phyloP scores from a whole-genome alignment of 2,113 vertebrate genomes.

The Nothoprocta pentlandii region DNA sequence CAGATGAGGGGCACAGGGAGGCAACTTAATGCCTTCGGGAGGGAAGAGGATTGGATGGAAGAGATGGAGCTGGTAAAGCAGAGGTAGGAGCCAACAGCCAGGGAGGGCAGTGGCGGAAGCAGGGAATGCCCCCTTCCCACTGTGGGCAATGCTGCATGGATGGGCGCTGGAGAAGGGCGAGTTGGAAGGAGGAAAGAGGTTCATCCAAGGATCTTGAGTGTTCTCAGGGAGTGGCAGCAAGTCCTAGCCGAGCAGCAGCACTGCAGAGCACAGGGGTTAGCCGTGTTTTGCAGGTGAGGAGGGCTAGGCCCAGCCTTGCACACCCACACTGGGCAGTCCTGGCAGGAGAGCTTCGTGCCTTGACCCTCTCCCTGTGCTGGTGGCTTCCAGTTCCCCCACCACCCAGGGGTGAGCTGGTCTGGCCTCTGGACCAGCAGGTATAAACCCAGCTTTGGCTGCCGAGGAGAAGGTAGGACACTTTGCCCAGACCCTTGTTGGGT shows the following conservation, averaged over 20 bases:
- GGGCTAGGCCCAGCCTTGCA: background rate
- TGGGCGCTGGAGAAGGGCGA: background rate
- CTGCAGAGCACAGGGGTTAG: fast-evolving
- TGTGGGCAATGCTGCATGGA: background rate
- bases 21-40: background rate
- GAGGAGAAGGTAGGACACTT: background rate
- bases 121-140: background rate
- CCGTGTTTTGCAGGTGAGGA: background rate
- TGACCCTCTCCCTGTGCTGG: background rate
- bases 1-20: background rate
- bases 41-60: background rate
- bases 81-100: background rate
- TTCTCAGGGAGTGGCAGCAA: background rate
- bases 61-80: background rate
- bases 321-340: background rate
- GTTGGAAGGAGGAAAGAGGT: background rate
- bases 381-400: background rate
- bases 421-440: background rate
- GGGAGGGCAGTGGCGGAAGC: background rate
- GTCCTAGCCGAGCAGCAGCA: background rate
- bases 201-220: background rate
- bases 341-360: background rate
- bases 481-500: background rate
- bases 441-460: background rate
- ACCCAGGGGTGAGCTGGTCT: fast-evolving